Evolutionary conservation across 2,888 invertebrate genomes (phyloP), one percentile per base, ranked within the genome.

Genomic region (Dorcus hopei): DNA sequence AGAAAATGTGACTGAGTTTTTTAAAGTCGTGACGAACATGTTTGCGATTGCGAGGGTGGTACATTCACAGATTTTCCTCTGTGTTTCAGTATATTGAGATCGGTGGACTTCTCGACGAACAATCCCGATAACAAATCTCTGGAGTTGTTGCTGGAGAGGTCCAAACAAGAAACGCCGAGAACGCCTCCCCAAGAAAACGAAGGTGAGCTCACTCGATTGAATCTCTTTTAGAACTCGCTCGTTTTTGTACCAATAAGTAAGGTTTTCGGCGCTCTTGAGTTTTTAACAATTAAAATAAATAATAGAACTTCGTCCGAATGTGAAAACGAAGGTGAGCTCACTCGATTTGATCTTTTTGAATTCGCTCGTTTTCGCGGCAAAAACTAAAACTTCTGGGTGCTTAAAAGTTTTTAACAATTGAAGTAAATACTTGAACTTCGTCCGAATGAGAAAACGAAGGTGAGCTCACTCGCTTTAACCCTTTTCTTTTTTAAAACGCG

Each of bases 141-240:
- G 69, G 92, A 93, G 77, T 83, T 88, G 69, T 81, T 92, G 52
- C 80, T 92, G 76, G 92, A 93, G 78, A 87, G 91, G 72, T 87
- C 89, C 71, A 89, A 90, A 75, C 39, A 53, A 58, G 61, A 69
- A 70, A 57, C 65, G 84, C 84, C 67, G 85, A 85, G 72, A 81
- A 80, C 50, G 77, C 79, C 72, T 79, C 81, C 47, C 77, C 83
- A 57, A 78, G 80, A 70, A 78, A 72, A 70, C 59, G 79, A 79
- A 74, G 80, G 80, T 78, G 70, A 74, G 68, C 58, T 33, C 14
- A 9, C 33, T 49, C 41, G 19, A 23, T 42, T 49, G 42, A 9
- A 6, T 8, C 42, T 33, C 1, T 6, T 33, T 7, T 33, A 7
- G 14, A 33, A 6, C 42, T 42, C 42, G 9, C 42, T 14, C 42